phyloP scores from a whole-genome alignment of 2,797 vertebrate genomes.

The Aselliscus stoliczkanus region DNA sequence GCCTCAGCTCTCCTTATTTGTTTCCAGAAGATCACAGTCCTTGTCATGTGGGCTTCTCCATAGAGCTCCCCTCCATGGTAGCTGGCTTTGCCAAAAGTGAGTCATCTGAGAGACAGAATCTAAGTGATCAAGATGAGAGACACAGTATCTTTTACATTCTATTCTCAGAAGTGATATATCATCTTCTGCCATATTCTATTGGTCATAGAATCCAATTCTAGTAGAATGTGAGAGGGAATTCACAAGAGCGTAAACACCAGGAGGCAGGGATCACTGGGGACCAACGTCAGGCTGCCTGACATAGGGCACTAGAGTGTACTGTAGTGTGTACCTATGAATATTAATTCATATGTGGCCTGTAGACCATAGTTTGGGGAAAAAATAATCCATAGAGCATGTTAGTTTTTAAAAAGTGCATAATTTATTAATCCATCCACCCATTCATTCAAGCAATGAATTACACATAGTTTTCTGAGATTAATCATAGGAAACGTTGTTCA shows the following conservation, averaged over 20 bases:
- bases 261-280: no score
- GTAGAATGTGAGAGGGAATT: background rate
- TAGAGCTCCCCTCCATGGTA: background rate
- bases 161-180: background rate
- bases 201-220: background rate
- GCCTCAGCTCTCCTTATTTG: background rate
- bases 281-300: background rate
- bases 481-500: background rate
- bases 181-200: background rate
- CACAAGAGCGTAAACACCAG: background rate
- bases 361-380: background rate
- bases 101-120: background rate
- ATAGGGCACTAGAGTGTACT: background rate
- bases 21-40: background rate
- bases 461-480: background rate
- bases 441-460: background rate
- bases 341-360: background rate
- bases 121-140: background rate
- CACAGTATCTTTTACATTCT: background rate
- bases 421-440: background rate
- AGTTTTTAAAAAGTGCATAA: background rate
- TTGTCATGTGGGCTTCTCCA: background rate
- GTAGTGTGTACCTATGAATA: background rate
- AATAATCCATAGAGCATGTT: background rate
- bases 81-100: background rate